These are phyloP conservation scores for Pseudopodoces humilis DNA, from an alignment of 2,113 vertebrate species.

Conservation along the genomic window DNA sequence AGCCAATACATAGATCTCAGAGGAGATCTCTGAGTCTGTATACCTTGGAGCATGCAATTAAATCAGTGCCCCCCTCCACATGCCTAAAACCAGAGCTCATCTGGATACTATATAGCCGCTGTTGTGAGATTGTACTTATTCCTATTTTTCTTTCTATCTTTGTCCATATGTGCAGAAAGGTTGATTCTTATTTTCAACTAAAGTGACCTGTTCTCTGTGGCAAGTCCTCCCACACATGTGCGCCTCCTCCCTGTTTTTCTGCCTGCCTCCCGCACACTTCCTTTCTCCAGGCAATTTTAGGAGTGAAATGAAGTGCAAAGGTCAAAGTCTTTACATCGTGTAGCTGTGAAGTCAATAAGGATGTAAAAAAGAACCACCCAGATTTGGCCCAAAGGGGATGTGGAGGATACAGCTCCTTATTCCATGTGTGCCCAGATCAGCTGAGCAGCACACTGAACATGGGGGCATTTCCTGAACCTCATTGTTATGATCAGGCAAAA, in stretches of 20 bases:
- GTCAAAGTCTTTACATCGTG: neutral
- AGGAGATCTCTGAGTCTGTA: neutral
- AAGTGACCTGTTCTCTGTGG: neutral
- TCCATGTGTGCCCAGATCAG: neutral
- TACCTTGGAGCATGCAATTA: neutral
- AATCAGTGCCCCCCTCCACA: neutral
- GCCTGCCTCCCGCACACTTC: slow-evolving; percentile 41
- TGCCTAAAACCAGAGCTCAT: neutral
- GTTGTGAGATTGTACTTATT: neutral
- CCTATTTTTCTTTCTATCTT: neutral
- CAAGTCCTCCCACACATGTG: neutral
- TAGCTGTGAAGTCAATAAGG: neutral
- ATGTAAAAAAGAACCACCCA: neutral
- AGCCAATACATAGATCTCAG: neutral
- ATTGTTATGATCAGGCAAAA: neutral
- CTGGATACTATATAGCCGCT: neutral
- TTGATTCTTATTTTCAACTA: neutral
- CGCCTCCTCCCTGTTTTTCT: neutral
- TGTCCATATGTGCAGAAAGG: neutral
- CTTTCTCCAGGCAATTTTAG: slow-evolving; percentile 45
- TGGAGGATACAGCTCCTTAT: neutral
- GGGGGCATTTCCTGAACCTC: neutral
- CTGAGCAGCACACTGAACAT: neutral
- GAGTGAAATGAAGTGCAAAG: slow-evolving; percentile 34
- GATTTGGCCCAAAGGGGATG: neutral